These are phyloP conservation scores for Dascyllus trimaculatus DNA, from an alignment of 2,113 vertebrate species.

Conservation along the genomic window DNA sequence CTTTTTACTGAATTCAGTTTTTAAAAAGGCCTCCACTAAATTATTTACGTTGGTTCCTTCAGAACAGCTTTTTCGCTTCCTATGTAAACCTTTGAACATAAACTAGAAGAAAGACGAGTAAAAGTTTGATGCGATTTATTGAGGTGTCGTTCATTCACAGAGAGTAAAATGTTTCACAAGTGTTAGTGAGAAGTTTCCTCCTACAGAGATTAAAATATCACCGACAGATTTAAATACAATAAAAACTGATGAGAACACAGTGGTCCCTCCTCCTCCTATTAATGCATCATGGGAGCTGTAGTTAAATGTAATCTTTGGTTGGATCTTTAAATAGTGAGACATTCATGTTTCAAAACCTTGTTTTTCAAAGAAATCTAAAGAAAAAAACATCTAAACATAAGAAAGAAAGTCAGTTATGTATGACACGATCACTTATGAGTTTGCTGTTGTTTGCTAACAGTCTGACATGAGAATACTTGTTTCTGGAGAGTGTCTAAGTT, in stretches of 20 bases:
- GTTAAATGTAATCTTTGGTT: not conserved
- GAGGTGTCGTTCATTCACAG: constrained; percentile 37
- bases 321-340: not conserved
- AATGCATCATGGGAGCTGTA: constrained; percentile 46
- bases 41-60: no score
- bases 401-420: no score
- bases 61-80: no score
- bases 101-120: not conserved
- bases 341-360: not conserved
- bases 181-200: constrained; percentile 63
- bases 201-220: constrained; percentile 63
- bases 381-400: no score
- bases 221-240: constrained; percentile 48
- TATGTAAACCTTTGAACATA: no score
- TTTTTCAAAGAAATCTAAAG: no score
- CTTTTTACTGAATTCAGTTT: no score
- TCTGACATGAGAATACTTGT: no score
- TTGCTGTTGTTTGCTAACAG: no score
- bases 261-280: not conserved
- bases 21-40: no score
- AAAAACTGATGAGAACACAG: constrained; percentile 17
- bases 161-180: constrained; percentile 50
- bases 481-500: not conserved
- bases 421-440: no score
- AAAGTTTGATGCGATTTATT: constrained; percentile 67